These are phyloP conservation scores for Dinoponera quadriceps DNA, from an alignment of 1,140 invertebrate species.

Conservation along the genomic window DNA sequence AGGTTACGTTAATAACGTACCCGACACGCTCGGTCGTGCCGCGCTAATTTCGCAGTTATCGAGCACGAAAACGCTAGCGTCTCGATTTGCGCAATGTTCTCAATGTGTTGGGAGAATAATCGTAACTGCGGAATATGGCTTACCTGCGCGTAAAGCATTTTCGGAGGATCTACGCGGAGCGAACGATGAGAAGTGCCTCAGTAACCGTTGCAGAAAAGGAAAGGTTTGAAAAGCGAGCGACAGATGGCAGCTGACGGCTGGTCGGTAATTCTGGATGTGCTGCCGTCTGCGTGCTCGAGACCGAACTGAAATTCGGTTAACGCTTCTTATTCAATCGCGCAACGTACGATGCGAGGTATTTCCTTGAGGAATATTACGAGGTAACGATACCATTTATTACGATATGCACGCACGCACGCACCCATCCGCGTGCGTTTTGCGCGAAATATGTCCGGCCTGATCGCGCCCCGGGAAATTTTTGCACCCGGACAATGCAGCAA, in stretches of 20 bases:
- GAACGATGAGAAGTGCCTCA: background rate
- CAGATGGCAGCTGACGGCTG: conserved; percentile 80
- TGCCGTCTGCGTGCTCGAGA: conserved; percentile 75
- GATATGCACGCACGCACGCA: background rate
- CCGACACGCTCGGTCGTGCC: no score
- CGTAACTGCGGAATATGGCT: no score
- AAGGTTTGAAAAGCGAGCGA: conserved; percentile 61
- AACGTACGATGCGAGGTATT: conserved; percentile 27
- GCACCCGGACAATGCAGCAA: conserved; percentile 40
- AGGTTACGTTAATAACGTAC: no score
- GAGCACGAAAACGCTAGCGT: no score
- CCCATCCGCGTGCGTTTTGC: conserved; percentile 23
- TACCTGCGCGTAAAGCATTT: background rate
- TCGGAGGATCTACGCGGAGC: background rate
- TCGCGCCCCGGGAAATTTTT: conserved; percentile 36
- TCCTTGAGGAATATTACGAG: background rate
- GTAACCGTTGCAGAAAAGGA: background rate
- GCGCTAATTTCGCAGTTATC: no score
- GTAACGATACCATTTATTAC: conserved; percentile 38
- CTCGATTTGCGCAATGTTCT: no score
- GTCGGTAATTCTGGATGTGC: conserved; percentile 83
- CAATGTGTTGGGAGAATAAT: no score
- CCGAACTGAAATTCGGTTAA: conserved; percentile 77
- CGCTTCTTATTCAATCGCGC: conserved; percentile 51
- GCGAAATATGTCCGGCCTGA: conserved; percentile 13